These are phyloP conservation scores for Biston betularia DNA, from an alignment of 2,888 invertebrate genomes.

Conservation along the genomic window DNA sequence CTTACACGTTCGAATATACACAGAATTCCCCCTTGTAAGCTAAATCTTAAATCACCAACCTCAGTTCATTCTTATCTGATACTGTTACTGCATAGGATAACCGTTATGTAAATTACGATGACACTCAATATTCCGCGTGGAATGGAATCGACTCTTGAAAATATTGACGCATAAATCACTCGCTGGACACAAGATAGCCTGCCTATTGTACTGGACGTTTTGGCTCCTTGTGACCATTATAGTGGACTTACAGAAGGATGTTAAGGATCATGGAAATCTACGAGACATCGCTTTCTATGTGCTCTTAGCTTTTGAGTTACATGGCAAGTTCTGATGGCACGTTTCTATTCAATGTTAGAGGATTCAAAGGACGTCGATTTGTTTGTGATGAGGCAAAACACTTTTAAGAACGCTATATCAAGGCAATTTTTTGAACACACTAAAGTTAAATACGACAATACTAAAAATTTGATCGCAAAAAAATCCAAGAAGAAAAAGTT, in stretches of 20 bases:
- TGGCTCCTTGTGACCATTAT: slow-evolving; percentile 64
- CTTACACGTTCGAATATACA: slow-evolving; percentile 9
- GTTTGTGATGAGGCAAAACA: too few relatives aligned
- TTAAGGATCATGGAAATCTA: slow-evolving; percentile 69
- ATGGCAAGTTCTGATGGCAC: slow-evolving; percentile 66
- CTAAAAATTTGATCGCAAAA: too few relatives aligned
- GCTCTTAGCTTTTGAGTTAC: slow-evolving; percentile 63
- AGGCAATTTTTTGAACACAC: too few relatives aligned
- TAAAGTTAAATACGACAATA: too few relatives aligned
- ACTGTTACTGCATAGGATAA: slow-evolving; percentile 34
- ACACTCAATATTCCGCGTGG: slow-evolving; percentile 56
- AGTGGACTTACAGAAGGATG: slow-evolving; percentile 70
- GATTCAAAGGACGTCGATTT: too few relatives aligned
- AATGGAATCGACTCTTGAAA: slow-evolving; percentile 60
- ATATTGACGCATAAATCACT: slow-evolving; percentile 73
- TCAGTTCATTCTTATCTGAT: slow-evolving; percentile 24
- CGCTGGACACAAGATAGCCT: slow-evolving; percentile 61
- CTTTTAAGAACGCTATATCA: too few relatives aligned
- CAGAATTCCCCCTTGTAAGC: slow-evolving; percentile 16
- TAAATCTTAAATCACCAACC: slow-evolving; percentile 21
- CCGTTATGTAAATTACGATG: slow-evolving; percentile 62
- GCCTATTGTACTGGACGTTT: slow-evolving; percentile 62
- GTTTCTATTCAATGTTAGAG: slow-evolving; percentile 57
- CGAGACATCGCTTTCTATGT: slow-evolving; percentile 56
- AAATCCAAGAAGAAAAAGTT: too few relatives aligned